A percentile compares a stretch with the other conserved stretches of the same genome.
phyloP scores from a whole-genome alignment of 1,140 invertebrate species.

The Neelides sp. region DNA sequence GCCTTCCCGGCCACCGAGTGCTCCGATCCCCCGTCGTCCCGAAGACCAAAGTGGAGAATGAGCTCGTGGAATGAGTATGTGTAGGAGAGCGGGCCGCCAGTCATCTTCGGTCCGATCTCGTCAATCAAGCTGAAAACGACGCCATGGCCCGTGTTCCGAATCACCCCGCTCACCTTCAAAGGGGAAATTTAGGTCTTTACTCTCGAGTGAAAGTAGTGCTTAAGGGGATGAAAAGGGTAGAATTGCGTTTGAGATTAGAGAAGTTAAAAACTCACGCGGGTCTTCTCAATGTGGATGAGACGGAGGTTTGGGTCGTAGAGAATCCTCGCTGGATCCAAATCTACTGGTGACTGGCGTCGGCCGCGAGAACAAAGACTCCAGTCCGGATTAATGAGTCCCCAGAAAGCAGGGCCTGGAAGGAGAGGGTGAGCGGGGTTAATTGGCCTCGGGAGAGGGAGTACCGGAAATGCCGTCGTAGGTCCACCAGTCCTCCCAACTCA shows the following conservation, averaged over 20 bases:
- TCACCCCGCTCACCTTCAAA: conserved; percentile 65
- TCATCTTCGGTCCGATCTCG: conserved; percentile 58
- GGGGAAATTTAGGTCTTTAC: too few relatives aligned
- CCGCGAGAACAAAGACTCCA: conserved; percentile 93
- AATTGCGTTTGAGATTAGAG: not conserved
- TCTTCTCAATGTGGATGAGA: conserved; percentile 73
- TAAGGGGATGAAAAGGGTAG: not conserved
- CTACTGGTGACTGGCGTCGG: conserved; percentile 82
- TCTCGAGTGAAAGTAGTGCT: conserved; percentile 4
- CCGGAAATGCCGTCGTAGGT: conserved; percentile 55
- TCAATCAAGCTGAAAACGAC: conserved; percentile 33
- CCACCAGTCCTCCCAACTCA: conserved; percentile 55
- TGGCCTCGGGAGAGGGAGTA: conserved; percentile 24
- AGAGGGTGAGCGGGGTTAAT: conserved; percentile 6
- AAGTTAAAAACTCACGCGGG: conserved; percentile 53
- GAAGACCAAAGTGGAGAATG: conserved; percentile 77
- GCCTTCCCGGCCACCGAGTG: conserved; percentile 82
- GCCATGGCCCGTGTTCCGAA: conserved; percentile 72
- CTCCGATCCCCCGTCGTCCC: conserved; percentile 73
- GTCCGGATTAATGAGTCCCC: conserved; percentile 91
- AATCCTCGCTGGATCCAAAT: conserved; percentile 81
- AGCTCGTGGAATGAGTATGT: conserved; percentile 87
- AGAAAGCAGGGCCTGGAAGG: conserved; percentile 81
- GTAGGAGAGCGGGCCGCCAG: conserved; percentile 89
- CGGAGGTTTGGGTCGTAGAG: conserved; percentile 86